Evolutionary conservation across 2,888 invertebrate species (phyloP).

Genomic region (Phanerotoma sp.): DNA sequence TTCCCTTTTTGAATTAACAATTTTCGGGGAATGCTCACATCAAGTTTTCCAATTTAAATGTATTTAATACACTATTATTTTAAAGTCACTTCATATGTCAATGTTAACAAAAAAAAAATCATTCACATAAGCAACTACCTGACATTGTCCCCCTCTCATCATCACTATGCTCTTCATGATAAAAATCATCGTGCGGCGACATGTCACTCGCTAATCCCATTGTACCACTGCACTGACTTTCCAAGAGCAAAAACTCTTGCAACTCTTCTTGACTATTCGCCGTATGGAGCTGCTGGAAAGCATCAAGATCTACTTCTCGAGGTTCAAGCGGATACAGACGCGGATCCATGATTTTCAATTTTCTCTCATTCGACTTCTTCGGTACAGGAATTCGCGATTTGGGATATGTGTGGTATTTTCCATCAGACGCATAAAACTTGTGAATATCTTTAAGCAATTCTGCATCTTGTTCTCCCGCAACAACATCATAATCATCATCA

Average conservation of each 20-base stretch:
- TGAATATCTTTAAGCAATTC: slow-evolving; percentile 1
- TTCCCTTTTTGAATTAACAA: no score
- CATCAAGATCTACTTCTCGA: slow-evolving; percentile 62
- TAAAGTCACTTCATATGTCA: no score
- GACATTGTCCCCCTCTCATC: slow-evolving; percentile 52
- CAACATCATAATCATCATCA: not conserved
- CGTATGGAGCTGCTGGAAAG: slow-evolving; percentile 63
- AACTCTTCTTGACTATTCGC: slow-evolving; percentile 66
- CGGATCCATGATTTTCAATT: slow-evolving; percentile 43
- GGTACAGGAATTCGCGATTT: slow-evolving; percentile 57
- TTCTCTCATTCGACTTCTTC: slow-evolving; percentile 40
- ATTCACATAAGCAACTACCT: slow-evolving; percentile 40
- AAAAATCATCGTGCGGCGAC: slow-evolving; percentile 46
- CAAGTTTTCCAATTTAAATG: no score
- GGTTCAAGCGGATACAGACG: slow-evolving; percentile 63
- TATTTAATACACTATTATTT: no score
- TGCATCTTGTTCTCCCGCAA: not conserved
- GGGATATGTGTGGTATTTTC: slow-evolving; percentile 62
- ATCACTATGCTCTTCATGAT: slow-evolving; percentile 41
- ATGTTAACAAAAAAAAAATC: slow-evolving; percentile 19
- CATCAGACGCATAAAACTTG: slow-evolving; percentile 32
- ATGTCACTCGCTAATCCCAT: slow-evolving; percentile 60
- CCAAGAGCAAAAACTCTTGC: slow-evolving; percentile 64
- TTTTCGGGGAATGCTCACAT: no score
- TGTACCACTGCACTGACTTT: slow-evolving; percentile 61